These are phyloP conservation scores for Carettochelys insculpta DNA, from an alignment of 2,113 vertebrate species.

Conservation along the genomic window DNA sequence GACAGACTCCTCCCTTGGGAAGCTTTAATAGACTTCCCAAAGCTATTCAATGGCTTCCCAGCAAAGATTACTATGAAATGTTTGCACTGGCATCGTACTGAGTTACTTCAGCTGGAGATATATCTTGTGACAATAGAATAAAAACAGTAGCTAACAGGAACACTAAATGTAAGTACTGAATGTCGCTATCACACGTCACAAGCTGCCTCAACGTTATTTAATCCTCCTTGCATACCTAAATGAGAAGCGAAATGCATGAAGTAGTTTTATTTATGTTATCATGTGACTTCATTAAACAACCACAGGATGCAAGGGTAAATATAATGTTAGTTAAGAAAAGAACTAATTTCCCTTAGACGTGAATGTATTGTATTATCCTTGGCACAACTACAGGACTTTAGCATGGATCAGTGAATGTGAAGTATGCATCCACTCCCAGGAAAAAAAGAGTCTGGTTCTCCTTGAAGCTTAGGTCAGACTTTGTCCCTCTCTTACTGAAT, in stretches of 20 bases:
- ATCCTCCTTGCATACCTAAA: background rate
- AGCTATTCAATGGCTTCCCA: conserved; percentile 36
- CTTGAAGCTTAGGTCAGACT: background rate
- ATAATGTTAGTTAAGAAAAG: background rate
- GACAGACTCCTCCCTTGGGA: conserved; percentile 51
- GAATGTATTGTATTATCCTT: background rate
- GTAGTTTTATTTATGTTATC: background rate
- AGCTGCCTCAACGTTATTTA: background rate
- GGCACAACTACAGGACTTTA: background rate
- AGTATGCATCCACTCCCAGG: background rate
- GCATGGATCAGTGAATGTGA: background rate
- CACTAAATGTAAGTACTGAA: background rate
- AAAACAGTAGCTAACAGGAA: background rate
- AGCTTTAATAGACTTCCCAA: conserved; percentile 45
- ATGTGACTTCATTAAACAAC: background rate
- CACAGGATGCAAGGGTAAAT: background rate
- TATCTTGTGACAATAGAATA: background rate
- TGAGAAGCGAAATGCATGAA: accelerated
- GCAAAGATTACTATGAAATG: conserved; percentile 43
- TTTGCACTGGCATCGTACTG: background rate
- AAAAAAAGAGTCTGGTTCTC: background rate
- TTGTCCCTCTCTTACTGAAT: background rate
- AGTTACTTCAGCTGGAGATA: conserved; percentile 49
- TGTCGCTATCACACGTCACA: background rate
- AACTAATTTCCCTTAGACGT: background rate